Conservation (phyloP, 2,113 vertebrate species). For the Microtus richardsoni region DNA sequence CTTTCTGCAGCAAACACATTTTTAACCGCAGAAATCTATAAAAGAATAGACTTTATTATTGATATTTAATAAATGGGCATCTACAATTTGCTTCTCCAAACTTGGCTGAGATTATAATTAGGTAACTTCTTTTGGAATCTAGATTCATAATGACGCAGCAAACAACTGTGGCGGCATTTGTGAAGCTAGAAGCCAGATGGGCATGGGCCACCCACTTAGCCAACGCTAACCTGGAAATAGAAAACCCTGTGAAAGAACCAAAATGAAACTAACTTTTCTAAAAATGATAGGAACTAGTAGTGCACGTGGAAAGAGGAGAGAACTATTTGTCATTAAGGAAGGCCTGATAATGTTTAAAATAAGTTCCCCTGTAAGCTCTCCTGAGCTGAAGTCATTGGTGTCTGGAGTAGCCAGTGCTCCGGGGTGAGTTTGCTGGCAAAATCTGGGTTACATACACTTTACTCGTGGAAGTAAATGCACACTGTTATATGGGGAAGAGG, state of each 20-base stretch:
- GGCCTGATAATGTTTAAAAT: background rate
- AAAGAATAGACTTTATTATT: background rate
- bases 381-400: too few species aligned
- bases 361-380: background rate
- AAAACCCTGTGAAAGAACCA: background rate
- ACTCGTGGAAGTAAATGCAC: background rate
- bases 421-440: background rate
- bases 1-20: slow-evolving; percentile 4
- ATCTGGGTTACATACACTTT: background rate
- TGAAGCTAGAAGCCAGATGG: slow-evolving; percentile 35
- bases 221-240: slow-evolving; percentile 43
- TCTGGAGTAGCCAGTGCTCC: background rate
- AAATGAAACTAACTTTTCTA: slow-evolving; percentile 45
- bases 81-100: background rate
- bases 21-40: background rate
- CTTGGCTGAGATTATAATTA: background rate
- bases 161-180: background rate
- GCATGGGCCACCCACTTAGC: background rate
- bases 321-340: background rate
- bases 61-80: background rate
- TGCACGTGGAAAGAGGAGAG: background rate
- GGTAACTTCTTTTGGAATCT: background rate
- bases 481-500: background rate
- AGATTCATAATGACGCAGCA: background rate
- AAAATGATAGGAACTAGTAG: background rate